phyloP scores from a whole-genome alignment of 2,797 vertebrate genomes.

The Pygocentrus nattereri region DNA sequence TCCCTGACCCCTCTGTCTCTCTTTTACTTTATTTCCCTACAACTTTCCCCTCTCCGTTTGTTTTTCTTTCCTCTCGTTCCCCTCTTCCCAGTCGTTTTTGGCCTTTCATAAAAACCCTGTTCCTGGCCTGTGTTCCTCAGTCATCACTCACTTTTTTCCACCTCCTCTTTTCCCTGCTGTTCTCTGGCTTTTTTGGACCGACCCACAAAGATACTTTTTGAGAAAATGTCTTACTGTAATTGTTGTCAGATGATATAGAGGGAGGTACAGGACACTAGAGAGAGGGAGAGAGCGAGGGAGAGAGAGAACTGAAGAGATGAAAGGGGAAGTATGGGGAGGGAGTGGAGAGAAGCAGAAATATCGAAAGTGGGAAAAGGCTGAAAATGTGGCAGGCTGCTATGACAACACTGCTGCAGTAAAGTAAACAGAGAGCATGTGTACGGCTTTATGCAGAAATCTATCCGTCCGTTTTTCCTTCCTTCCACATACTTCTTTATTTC shows the following conservation, averaged over 20 bases:
- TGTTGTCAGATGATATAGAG: constrained; percentile 76
- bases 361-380: constrained; percentile 15
- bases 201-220: constrained; percentile 49
- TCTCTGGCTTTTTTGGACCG: constrained; percentile 29
- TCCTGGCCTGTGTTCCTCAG: constrained; percentile 40
- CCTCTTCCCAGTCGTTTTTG: constrained; percentile 49
- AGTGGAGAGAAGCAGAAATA: constrained; percentile 1
- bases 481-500: not conserved
- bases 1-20: constrained; percentile 11
- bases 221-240: constrained; percentile 68
- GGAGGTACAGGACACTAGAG: constrained; percentile 56
- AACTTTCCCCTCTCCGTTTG: constrained; percentile 36
- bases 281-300: constrained; percentile 52
- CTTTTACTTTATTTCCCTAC: constrained; percentile 34
- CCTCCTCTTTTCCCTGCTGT: constrained; percentile 32
- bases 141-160: constrained; percentile 49
- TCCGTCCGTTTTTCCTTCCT: not conserved
- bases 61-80: constrained; percentile 47
- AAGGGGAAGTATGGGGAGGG: constrained; percentile 10
- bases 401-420: constrained; percentile 67
- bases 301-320: too few species aligned
- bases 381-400: constrained; percentile 70
- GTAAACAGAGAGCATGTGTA: constrained; percentile 69
- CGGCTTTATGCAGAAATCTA: not conserved
- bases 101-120: constrained; percentile 44